These are phyloP conservation scores for Gavia stellata DNA, from an alignment of 2,113 vertebrate genomes.

Conservation along the genomic window DNA sequence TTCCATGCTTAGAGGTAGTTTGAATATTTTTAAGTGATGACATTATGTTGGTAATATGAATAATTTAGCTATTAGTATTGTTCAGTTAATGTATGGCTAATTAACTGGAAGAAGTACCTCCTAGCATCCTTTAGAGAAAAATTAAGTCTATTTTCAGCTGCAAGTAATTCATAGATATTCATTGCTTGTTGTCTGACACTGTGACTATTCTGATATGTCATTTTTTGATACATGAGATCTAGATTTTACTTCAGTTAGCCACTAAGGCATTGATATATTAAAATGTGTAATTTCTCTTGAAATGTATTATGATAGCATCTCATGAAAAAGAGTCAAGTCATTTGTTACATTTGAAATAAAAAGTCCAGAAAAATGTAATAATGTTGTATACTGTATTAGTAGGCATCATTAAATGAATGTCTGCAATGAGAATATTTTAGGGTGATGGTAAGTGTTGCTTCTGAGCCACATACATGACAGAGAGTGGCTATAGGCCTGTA, in stretches of 20 bases:
- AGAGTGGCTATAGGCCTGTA: too few relatives aligned
- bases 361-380: not conserved
- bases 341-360: not conserved
- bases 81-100: not conserved
- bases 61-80: not conserved
- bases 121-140: not conserved
- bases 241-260: not conserved
- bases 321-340: not conserved
- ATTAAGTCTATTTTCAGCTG: not conserved
- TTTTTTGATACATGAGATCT: not conserved
- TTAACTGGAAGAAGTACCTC: not conserved
- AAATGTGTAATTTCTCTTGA: not conserved
- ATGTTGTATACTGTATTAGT: not conserved
- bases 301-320: not conserved
- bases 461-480: not conserved
- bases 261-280: not conserved
- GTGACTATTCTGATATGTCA: not conserved
- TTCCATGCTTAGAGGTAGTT: not conserved
- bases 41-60: not conserved
- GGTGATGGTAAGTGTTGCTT: not conserved
- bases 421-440: not conserved
- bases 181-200: not conserved
- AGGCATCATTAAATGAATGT: not conserved
- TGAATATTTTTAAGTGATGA: not conserved
- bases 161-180: not conserved